phyloP scores from a whole-genome alignment of 2,113 vertebrate genomes.

The Onychorhynchus coronatus region DNA sequence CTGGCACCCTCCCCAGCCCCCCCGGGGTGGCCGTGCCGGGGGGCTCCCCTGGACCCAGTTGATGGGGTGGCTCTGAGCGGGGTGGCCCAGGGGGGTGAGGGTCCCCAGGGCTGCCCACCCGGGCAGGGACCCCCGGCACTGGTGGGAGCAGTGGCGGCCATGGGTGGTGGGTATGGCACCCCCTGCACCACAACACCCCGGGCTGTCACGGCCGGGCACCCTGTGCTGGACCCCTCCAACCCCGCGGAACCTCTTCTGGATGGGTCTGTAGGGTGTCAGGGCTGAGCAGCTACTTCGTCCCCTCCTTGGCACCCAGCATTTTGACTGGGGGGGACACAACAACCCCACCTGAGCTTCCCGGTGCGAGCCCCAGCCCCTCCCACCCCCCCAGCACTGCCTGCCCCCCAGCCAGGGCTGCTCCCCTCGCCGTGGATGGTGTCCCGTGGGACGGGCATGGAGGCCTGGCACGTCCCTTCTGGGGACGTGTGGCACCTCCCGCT shows the following conservation, averaged over 20 bases:
- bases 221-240: not conserved
- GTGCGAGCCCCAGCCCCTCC: not conserved
- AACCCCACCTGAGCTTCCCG: fast-evolving
- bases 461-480: not conserved
- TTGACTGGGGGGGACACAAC: not conserved
- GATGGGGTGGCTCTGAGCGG: not conserved
- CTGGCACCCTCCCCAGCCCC: not conserved
- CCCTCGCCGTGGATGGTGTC: fast-evolving
- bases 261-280: not conserved
- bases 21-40: not conserved
- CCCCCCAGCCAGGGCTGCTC: not conserved
- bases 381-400: not conserved
- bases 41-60: not conserved
- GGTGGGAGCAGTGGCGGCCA: not conserved
- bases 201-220: not conserved
- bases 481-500: not conserved
- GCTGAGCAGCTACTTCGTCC: not conserved
- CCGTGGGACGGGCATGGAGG: fast-evolving
- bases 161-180: not conserved
- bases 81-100: not conserved
- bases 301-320: not conserved
- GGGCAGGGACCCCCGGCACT: not conserved
- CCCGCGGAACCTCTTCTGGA: not conserved
- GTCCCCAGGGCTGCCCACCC: not conserved
- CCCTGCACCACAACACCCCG: not conserved